These are phyloP conservation scores for Exephanes ischioxanthus DNA, from an alignment of 2,888 invertebrate species.

Conservation along the genomic window DNA sequence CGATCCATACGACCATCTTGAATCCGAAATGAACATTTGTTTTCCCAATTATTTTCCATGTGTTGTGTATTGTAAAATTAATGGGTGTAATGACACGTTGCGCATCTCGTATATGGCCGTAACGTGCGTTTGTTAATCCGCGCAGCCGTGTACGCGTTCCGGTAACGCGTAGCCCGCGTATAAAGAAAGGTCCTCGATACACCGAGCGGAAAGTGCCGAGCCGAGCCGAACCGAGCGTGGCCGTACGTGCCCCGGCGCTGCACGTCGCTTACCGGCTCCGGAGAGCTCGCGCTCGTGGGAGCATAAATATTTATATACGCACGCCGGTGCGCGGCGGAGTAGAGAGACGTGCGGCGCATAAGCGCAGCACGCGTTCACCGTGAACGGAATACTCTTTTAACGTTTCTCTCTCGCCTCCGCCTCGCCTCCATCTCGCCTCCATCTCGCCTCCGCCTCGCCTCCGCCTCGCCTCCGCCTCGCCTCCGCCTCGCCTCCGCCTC, in stretches of 20 bases:
- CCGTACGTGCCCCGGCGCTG: constrained; percentile 21
- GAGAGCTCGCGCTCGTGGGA: constrained; percentile 66
- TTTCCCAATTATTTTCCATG: not conserved
- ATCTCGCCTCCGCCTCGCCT: not conserved
- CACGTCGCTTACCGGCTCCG: constrained; percentile 44
- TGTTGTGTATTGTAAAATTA: not conserved
- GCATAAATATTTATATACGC: constrained; percentile 73
- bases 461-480: not conserved
- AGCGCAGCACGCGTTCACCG: constrained; percentile 69
- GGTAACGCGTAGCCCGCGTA: too few species aligned
- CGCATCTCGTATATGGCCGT: constrained; percentile 23
- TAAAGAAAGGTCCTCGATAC: not conserved
- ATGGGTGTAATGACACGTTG: constrained; percentile 27
- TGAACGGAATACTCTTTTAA: constrained; percentile 67
- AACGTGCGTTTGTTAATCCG: not conserved
- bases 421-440: not conserved
- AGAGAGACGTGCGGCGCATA: constrained; percentile 71
- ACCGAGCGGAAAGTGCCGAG: not conserved
- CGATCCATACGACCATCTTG: constrained; percentile 26
- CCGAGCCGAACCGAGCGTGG: constrained; percentile 35
- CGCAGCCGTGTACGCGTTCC: not conserved
- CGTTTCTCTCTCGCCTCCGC: constrained; percentile 12
- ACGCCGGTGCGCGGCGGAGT: constrained; percentile 67
- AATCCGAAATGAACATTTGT: not conserved
- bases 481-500: too few species aligned